Base-by-base conservation (phyloP, 2,113 vertebrate genomes). In the Serilophus lunatus region DNA sequence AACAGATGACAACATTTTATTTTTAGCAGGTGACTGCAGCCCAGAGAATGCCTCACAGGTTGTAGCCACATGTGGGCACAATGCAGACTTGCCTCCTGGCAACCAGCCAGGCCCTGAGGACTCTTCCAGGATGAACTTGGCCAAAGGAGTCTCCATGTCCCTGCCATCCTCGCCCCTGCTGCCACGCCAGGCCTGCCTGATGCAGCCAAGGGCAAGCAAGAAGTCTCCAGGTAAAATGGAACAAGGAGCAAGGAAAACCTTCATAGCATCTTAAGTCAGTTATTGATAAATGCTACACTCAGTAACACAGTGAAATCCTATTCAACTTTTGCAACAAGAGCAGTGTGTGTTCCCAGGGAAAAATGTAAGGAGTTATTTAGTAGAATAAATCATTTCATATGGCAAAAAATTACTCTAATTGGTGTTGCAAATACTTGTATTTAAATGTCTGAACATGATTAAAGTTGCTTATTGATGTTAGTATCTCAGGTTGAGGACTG, bases 151-250 rank as follows among this genome's bases (percentile, higher is more conserved):
- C 66, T 99, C 99, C 8, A 99, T 99, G 98, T 99, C 99, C 3
- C 97, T 99, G 70, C 99, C 99, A 0, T 99, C 99, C n/a, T 99
- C 99, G 1, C 99, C 99, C 56, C 98, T 99, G 63, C 97, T 99
- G 96, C 99, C 99, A 33, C 98, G 99, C 71, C 99, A 99, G 97
- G 98, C 98, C 94, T 99, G 98, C 90, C 95, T 98, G 92, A 97
- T 98, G 97, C 98, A 98, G 35, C 96, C 99, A 54, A 98, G 98
- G 44, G 93, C 98, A 31, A 98, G 92, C 98, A 99, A 99, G 96
- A 99, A 98, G 93, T 99, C 99, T 31, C 99, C 99, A 99, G 99
- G 99, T 99, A 98, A 90, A 44, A 42, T 13, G 26, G 49, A 72
- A 38, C 11, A 19, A 60, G 13, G 13, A 65, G 17, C 42, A 33